Evolutionary conservation across 2,888 invertebrate genomes (phyloP).

Genomic region (Lypha dubia): DNA sequence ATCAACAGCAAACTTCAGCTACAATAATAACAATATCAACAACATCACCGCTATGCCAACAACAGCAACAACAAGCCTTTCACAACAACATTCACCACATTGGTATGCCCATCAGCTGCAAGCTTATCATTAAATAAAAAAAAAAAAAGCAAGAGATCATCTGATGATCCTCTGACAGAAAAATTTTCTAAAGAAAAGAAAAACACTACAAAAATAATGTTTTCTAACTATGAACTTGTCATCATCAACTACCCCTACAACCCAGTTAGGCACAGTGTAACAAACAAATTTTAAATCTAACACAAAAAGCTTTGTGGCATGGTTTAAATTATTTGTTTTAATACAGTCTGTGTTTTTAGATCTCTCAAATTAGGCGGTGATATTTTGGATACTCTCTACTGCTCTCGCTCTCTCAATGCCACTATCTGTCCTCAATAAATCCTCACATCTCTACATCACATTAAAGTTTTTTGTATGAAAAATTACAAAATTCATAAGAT

Average conservation of each 20-base stretch:
- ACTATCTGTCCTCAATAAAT: conserved; percentile 58
- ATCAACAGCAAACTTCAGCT: conserved; percentile 53
- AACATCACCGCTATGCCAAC: conserved; percentile 35
- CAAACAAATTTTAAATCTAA: conserved; percentile 27
- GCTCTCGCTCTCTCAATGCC: conserved; percentile 38
- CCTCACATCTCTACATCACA: conserved; percentile 42
- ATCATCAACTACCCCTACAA: neutral
- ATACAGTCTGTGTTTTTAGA: conserved; percentile 52
- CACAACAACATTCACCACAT: conserved; percentile 69
- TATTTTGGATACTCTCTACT: conserved; percentile 45
- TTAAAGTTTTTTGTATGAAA: conserved; percentile 39
- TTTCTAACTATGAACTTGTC: conserved; percentile 16
- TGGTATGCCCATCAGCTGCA: conserved; percentile 62
- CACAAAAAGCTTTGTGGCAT: conserved; percentile 10
- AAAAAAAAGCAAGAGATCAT: no score
- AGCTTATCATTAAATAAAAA: conserved; percentile 54
- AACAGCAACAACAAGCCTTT: conserved; percentile 42
- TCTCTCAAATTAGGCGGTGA: conserved; percentile 44
- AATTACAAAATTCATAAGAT: conserved; percentile 41
- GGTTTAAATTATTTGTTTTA: conserved; percentile 11
- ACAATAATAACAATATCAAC: conserved; percentile 45
- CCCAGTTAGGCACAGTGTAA: conserved; percentile 21
- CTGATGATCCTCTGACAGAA: neutral
- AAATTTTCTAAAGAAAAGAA: neutral
- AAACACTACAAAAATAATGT: neutral